phyloP scores from a whole-genome alignment of 1,140 invertebrate species.

The Dreissena polymorpha region DNA sequence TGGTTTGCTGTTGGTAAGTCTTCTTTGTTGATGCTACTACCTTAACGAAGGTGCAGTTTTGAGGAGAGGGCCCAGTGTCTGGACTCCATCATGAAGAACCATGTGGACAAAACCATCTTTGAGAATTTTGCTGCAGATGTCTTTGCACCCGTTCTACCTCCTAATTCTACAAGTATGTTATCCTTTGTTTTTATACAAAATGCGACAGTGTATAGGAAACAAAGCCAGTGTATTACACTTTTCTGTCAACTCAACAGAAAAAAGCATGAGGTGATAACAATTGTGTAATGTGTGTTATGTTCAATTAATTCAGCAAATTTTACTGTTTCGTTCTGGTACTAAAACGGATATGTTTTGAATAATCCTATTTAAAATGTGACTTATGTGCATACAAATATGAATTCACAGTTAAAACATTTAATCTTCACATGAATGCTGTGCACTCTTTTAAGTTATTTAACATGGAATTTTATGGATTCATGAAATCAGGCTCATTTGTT shows the following conservation, averaged over 20 bases:
- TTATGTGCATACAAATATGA: not conserved
- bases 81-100: constrained; percentile 92
- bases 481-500: too few species aligned
- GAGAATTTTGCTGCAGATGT: constrained; percentile 94
- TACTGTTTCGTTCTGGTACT: not conserved
- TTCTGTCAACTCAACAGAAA: too few species aligned
- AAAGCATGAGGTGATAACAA: too few species aligned
- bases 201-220: not conserved
- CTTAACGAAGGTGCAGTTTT: constrained; percentile 84
- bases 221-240: too few species aligned
- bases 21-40: too few species aligned
- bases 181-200: not conserved
- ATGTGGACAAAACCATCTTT: constrained; percentile 94
- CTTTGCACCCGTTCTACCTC: constrained; percentile 87
- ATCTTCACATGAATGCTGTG: too few species aligned
- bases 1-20: too few species aligned
- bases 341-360: not conserved
- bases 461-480: too few species aligned
- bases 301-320: not conserved
- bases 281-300: not conserved
- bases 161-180: constrained; percentile 72
- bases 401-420: not conserved
- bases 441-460: too few species aligned
- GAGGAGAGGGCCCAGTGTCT: constrained; percentile 93
- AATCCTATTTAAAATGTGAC: not conserved